These are phyloP conservation scores for Xestia c-nigrum DNA, from an alignment of 2,888 invertebrate genomes.

Conservation along the genomic window DNA sequence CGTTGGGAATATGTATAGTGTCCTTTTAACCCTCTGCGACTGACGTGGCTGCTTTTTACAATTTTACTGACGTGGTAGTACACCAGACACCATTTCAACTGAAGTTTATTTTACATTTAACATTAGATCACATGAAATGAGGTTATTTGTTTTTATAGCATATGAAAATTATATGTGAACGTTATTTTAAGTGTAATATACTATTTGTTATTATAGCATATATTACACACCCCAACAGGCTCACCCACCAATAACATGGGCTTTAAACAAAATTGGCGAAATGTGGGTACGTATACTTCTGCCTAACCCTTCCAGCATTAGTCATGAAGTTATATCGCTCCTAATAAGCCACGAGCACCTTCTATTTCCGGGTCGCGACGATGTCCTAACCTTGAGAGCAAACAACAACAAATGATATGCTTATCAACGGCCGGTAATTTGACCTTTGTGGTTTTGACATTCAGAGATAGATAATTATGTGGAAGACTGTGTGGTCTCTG, in stretches of 20 bases:
- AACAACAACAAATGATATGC: background rate
- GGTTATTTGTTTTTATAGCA: no score
- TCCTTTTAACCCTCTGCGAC: no score
- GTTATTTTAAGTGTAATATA: no score
- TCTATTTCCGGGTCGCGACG: conserved; percentile 18
- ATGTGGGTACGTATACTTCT: background rate
- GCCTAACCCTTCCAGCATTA: background rate
- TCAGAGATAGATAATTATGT: conserved; percentile 25
- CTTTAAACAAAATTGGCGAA: background rate
- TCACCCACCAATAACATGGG: background rate
- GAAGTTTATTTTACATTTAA: no score
- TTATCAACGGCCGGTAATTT: conserved; percentile 33
- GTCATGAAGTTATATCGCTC: background rate
- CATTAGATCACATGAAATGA: no score
- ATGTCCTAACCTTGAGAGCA: background rate
- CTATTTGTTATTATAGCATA: no score
- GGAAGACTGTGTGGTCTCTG: background rate
- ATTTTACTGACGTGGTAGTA: no score
- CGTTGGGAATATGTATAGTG: background rate
- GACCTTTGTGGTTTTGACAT: conserved; percentile 45
- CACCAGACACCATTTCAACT: no score
- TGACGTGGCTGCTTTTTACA: no score
- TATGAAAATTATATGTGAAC: no score
- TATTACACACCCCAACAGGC: no score
- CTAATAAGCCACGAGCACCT: background rate